Conservation (phyloP, 2,888 invertebrate species). For the Thecocarcelia acutangulata region DNA sequence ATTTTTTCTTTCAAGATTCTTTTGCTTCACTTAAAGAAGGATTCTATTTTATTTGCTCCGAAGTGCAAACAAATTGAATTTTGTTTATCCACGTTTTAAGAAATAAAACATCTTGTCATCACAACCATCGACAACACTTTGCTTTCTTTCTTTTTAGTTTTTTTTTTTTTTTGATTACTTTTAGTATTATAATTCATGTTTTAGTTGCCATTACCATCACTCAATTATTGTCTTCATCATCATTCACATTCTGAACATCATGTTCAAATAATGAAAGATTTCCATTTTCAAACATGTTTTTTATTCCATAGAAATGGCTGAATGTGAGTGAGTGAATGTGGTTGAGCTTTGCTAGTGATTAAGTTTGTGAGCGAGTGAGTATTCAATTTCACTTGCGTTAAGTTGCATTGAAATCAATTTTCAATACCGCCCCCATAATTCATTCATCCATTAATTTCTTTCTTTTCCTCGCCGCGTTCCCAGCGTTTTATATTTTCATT, state of each 20-base stretch:
- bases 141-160: too few relatives aligned
- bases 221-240: conserved; percentile 23
- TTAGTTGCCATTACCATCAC: conserved; percentile 22
- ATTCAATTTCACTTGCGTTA: conserved; percentile 58
- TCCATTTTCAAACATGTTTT: conserved; percentile 12
- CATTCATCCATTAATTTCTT: conserved; percentile 7
- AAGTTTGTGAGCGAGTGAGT: conserved; percentile 26
- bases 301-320: conserved; percentile 5
- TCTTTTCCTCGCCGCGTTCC: neutral
- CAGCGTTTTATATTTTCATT: too few relatives aligned
- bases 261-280: conserved; percentile 39
- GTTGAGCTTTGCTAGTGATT: conserved; percentile 33
- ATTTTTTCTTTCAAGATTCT: conserved; percentile 14
- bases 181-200: conserved; percentile 41
- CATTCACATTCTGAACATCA: conserved; percentile 6
- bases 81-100: conserved; percentile 66
- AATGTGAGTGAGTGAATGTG: neutral
- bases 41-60: neutral
- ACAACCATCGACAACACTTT: conserved; percentile 37
- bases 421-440: conserved; percentile 58
- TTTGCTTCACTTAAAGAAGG: conserved; percentile 37
- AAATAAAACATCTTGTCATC: conserved; percentile 60
- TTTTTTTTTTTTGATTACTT: too few relatives aligned
- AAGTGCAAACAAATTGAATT: conserved; percentile 64
- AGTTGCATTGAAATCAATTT: conserved; percentile 63